Evolutionary conservation across 2,797 vertebrate species (phyloP).

Genomic region (Tachyglossus aculeatus): DNA sequence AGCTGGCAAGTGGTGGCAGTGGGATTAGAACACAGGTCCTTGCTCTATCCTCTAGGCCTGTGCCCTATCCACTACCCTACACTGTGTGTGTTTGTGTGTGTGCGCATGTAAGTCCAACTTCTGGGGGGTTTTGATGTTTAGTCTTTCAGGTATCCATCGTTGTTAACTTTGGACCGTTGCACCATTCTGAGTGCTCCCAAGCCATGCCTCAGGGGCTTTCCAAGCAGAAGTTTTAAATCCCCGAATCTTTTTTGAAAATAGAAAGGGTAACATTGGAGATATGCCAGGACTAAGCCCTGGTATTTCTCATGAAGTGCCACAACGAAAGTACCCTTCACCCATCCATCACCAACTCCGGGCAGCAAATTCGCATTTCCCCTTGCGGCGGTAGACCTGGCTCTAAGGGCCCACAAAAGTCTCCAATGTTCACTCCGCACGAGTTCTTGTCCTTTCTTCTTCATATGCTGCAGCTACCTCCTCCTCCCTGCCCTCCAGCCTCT

Average conservation of each 20-base stretch:
- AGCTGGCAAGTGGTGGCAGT: too few relatives aligned
- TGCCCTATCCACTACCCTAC: too few relatives aligned
- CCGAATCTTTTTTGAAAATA: conserved; percentile 50
- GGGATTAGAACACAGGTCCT: too few relatives aligned
- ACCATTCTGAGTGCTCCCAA: conserved; percentile 30
- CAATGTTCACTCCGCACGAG: too few relatives aligned
- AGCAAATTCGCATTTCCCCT: not conserved
- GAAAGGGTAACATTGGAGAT: conserved; percentile 40
- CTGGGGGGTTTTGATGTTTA: too few relatives aligned
- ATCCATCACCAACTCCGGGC: conserved; percentile 21
- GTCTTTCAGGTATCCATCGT: too few relatives aligned
- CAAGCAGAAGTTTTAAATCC: conserved; percentile 64
- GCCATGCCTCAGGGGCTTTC: conserved; percentile 63
- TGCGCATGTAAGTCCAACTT: too few relatives aligned
- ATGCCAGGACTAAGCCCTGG: conserved; percentile 35
- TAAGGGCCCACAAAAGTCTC: not conserved
- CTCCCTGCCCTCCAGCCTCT: not conserved
- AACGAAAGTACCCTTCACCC: conserved; percentile 28
- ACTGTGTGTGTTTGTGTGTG: too few relatives aligned
- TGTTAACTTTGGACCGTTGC: not conserved
- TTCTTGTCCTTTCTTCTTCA: too few relatives aligned
- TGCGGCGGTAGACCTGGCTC: too few relatives aligned
- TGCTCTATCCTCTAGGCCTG: too few relatives aligned
- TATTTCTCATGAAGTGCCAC: conserved; percentile 42
- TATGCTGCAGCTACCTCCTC: too few relatives aligned